phyloP scores from a whole-genome alignment of 2,888 invertebrate genomes.

The Cephus sareptanus region DNA sequence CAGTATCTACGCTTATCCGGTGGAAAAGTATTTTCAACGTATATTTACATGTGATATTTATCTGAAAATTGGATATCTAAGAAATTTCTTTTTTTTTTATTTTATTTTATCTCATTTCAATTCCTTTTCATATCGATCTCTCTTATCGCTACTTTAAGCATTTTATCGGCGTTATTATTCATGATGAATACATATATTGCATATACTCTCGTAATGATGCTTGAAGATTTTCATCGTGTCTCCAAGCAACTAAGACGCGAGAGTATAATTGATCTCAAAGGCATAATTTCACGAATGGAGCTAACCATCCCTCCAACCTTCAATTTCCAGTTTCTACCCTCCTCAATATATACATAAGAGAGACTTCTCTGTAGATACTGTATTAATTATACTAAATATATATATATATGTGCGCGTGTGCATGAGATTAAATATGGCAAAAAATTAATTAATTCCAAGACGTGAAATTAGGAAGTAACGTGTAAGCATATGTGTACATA shows the following conservation, averaged over 20 bases:
- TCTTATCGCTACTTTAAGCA: background rate
- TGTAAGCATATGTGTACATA: background rate
- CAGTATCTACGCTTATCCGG: background rate
- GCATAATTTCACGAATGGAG: background rate
- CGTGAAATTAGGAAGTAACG: background rate
- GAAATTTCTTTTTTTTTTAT: background rate
- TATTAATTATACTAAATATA: background rate
- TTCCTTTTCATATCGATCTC: background rate
- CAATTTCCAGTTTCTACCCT: background rate
- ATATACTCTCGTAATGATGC: background rate
- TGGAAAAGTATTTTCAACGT: background rate
- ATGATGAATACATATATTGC: background rate
- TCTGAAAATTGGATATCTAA: background rate
- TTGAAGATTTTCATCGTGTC: background rate
- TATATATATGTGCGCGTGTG: too few species aligned
- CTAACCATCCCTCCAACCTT: background rate
- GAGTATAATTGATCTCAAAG: background rate
- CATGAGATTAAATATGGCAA: background rate
- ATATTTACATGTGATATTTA: background rate
- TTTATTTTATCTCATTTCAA: background rate
- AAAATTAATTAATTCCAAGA: background rate
- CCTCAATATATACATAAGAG: background rate
- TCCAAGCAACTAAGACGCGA: background rate
- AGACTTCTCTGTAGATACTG: background rate
- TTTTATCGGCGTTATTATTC: background rate